Base-by-base conservation (phyloP, 1,140 invertebrate species). In the Mamestra configurata region DNA sequence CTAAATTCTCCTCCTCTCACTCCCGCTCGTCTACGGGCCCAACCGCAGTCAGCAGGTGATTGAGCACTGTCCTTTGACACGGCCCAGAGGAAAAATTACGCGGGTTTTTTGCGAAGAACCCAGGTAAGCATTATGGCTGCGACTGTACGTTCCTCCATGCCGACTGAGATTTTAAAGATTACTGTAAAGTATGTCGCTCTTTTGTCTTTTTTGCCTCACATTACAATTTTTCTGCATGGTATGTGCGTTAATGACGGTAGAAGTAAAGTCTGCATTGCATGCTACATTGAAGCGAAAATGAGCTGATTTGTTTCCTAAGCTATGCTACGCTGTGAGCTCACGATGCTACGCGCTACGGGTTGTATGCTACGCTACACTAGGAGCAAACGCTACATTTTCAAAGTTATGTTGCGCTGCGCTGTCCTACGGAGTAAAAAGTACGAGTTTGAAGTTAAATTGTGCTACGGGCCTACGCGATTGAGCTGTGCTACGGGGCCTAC, bases 51-150 rank as follows among this genome's bases (percentile, higher is more conserved):
- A 84, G 81, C 90, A 89, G 85, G 91, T 92, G 89, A 92, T 91
- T 91, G 90, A 92, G 85, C 87, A 85, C 79, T 87, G 86, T 90
- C 87, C 86, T 91, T 91, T 92, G 91, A 92, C 86, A 84, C 80
- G 81, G 81, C 81, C 77, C 84, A 78, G 78, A 85, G 87, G 85
- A 91, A 92, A 90, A 90, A 91, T 88, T 88, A 87, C 85, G 81
- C 79, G 88, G 84, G 31, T 77, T 90, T 90, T 90, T 90, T 89
- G 86, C 83, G 73, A 89, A 86, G 84, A 88, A 87, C 86, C 84
- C 86, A 87, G 86, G 85, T 85, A 82, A 80, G 79, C 83, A 81
- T 87, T 82, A 87, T 82, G 80, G 77, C 77, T 46, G 61, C 40
- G 31, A 77, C n/a, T 61, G 43, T 53, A 68, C 59, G 46, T 68